These are phyloP conservation scores for Aviceda subcristata DNA, from an alignment of 2,113 vertebrate species.

Conservation along the genomic window DNA sequence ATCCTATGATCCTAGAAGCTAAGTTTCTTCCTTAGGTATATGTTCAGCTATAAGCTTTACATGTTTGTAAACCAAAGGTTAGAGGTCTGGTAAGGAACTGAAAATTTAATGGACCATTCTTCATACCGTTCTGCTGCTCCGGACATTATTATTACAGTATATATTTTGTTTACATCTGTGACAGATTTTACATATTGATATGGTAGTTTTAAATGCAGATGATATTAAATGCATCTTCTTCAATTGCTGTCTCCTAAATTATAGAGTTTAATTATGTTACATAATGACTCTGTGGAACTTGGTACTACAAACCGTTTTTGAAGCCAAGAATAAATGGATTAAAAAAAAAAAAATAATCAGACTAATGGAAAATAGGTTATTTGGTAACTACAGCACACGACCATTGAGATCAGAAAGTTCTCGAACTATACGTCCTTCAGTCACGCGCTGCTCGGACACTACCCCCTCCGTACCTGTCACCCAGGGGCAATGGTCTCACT, in stretches of 20 bases:
- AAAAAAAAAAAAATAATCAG: neutral
- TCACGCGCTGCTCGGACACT: rapidly evolving
- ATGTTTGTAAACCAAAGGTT: neutral
- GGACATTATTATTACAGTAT: neutral
- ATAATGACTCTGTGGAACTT: neutral
- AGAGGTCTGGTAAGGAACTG: neutral
- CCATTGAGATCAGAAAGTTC: neutral
- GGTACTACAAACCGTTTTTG: neutral
- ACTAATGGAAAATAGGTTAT: neutral
- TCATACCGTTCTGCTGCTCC: neutral
- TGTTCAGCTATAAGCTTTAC: neutral
- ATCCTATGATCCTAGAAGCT: neutral
- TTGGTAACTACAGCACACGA: neutral
- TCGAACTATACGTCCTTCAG: neutral
- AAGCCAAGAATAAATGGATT: neutral
- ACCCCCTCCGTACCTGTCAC: neutral
- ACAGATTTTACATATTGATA: neutral
- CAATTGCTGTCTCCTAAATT: neutral
- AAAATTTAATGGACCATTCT: neutral
- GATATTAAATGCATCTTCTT: neutral
- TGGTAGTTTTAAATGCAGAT: neutral
- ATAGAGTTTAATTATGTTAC: neutral
- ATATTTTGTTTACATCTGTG: neutral
- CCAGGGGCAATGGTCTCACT: neutral
- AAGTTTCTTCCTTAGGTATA: neutral